These are phyloP conservation scores for Hesperophylax magnus DNA, from an alignment of 1,140 invertebrate species.

Conservation along the genomic window DNA sequence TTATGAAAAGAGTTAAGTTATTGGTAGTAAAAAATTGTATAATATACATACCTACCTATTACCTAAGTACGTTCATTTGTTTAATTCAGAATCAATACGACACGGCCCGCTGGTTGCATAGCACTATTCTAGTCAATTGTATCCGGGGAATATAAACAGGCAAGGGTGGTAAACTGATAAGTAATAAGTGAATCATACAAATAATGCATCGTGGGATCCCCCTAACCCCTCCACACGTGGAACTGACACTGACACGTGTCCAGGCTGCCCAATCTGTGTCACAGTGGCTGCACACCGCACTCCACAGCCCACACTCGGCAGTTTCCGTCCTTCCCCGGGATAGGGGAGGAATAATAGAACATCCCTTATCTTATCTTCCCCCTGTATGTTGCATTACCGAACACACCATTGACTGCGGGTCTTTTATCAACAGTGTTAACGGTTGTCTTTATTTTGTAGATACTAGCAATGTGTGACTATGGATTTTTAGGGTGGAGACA, in stretches of 20 bases:
- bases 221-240: neutral
- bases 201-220: too few relatives aligned
- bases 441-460: neutral
- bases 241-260: conserved; percentile 50
- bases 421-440: neutral
- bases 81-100: too few relatives aligned
- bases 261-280: conserved; percentile 52
- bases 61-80: too few relatives aligned
- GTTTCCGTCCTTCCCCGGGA: conserved; percentile 25
- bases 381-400: neutral
- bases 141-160: neutral
- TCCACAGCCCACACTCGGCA: conserved; percentile 20
- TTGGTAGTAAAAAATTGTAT: too few relatives aligned
- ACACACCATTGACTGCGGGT: neutral
- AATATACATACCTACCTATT: too few relatives aligned
- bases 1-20: too few relatives aligned
- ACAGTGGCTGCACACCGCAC: conserved; percentile 36
- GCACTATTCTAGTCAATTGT: neutral
- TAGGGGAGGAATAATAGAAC: neutral
- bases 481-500: too few relatives aligned
- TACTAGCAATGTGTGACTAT: neutral
- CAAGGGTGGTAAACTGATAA: too few relatives aligned
- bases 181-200: conserved; percentile 54
- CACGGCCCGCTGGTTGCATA: neutral
- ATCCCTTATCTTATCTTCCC: neutral